Evolutionary conservation across 2,113 vertebrate species (phyloP), one percentile per base, ranked within the genome.

Genomic region (Plecotus auritus): DNA sequence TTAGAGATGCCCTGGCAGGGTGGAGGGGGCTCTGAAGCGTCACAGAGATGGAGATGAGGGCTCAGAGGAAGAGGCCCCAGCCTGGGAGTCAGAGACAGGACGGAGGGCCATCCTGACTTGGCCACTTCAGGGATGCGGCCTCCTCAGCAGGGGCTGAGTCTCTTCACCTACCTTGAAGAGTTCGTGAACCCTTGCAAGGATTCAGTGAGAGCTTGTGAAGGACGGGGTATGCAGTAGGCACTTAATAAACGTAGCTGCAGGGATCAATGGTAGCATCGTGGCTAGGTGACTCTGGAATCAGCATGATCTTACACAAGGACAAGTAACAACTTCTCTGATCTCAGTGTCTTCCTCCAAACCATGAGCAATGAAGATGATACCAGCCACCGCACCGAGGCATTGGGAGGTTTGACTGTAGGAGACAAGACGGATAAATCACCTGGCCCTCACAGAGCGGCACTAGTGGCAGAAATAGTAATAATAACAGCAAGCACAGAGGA

Each of bases 401-500:
- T 74, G 11, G 2, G 32, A 95, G 61, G 67, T 40, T 0, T 12
- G 23, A 26, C 1, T 7, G n/a, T 1, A n/a, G 23, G 32, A 47
- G 45, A 76, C 14, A 23, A 37, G 64, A 56, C 22, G 18, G 1
- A 4, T 22, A 78, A 40, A 28, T 7, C 32, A 28, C 35, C 78
- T 3, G 32, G 42, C 22, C 22, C 74, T 76, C 40, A 1, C 64
- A 56, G 47, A 64, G 54, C 45, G 32, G 4, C 7, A 7, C 20
- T 18, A 28, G 30, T 10, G 12, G 40, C 12, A 37, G 61, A 81
- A 28, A 47, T 2, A 20, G 22, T 1, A 78, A 30, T 1, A 16
- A 42, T 2, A 23, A 37, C 7, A n/a, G 45, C n/a, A 2, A 1
- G 2, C 2, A 35, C 2, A 0, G 28, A 5, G n/a, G 42, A 51